These are phyloP conservation scores for Synanthedon formicaeformis DNA, from an alignment of 2,888 invertebrate species.

Conservation along the genomic window DNA sequence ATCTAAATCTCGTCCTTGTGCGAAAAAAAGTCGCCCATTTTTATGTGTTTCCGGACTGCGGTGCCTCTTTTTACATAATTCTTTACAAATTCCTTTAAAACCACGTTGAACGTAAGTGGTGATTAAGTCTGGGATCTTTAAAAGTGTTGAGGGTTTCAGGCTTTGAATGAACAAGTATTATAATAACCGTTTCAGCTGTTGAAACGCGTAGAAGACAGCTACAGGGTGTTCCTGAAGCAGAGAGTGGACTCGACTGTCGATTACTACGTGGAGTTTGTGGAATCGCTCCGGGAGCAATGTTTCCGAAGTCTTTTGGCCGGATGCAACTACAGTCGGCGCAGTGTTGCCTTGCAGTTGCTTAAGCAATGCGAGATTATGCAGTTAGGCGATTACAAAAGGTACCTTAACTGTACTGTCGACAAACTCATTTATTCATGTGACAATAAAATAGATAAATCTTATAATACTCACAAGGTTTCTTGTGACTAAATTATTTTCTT, in stretches of 20 bases:
- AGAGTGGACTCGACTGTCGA: conserved; percentile 7
- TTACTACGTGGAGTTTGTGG: conserved; percentile 55
- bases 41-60: too few relatives aligned
- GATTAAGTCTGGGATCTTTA: too few relatives aligned
- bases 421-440: rapidly evolving
- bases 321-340: conserved; percentile 73
- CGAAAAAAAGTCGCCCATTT: too few relatives aligned
- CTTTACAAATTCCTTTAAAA: too few relatives aligned
- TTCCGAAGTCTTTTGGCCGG: conserved; percentile 70
- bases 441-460: too few relatives aligned
- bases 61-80: too few relatives aligned
- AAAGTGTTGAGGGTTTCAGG: too few relatives aligned
- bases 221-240: conserved; percentile 28
- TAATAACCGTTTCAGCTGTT: conserved; percentile 29
- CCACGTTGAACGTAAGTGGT: too few relatives aligned
- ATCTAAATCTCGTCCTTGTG: too few relatives aligned
- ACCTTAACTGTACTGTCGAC: neutral
- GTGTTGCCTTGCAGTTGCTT: conserved; percentile 70
- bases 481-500: neutral
- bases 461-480: neutral
- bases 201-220: conserved; percentile 44
- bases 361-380: conserved; percentile 29
- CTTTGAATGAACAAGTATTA: too few relatives aligned
- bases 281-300: conserved; percentile 57
- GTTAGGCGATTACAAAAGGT: conserved; percentile 28